Evolutionary conservation across 2,797 vertebrate species (phyloP), one percentile per base, ranked within the genome.

Genomic region (Podarcis siculus): DNA sequence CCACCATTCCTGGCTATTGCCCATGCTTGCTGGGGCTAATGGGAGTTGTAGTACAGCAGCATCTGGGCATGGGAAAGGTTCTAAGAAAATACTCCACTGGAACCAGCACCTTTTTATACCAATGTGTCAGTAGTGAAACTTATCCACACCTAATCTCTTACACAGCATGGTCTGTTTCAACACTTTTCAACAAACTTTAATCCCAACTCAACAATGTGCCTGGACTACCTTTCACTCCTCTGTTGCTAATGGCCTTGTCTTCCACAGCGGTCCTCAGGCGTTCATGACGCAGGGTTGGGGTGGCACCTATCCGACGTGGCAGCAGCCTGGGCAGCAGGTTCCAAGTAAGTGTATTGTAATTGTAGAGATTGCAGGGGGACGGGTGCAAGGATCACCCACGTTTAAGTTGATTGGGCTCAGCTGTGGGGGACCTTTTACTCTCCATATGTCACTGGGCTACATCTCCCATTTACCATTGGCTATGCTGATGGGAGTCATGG

Each of bases 271-370:
- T 79, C 98, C 98, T 95, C 99, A 99, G 94, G 97, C 98, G 3
- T 99, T 99, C 95, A 98, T 99, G 98, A 97, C 98, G 0, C 98
- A 98, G 96, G 98, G 98, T 92, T 99, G 98, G 99, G 98, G 99
- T 61, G 98, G 97, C 85, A 98, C 98, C 92, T 99, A 99, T 97
- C 98, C 99, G 95, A 98, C 99, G 9, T 99, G 99, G 99, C 99
- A 99, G 95, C 98, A 98, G 92, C 98, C 98, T 92, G 95, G 97
- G 89, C 99, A 99, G 87, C 98, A 99, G 97, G 98, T 99, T 89
- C 98, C 98, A 97, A 97, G 99, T 99, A 96, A 98, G 98, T 98
- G 83, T 8, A 23, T 6, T n/a, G 0, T 30, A 15, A 4, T 5
- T 19, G 55, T 17, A 3, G 90, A 4, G 25, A 0, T 71, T 25